Conservation (phyloP, 2,888 invertebrate genomes). For the Ectemnius continuus region DNA sequence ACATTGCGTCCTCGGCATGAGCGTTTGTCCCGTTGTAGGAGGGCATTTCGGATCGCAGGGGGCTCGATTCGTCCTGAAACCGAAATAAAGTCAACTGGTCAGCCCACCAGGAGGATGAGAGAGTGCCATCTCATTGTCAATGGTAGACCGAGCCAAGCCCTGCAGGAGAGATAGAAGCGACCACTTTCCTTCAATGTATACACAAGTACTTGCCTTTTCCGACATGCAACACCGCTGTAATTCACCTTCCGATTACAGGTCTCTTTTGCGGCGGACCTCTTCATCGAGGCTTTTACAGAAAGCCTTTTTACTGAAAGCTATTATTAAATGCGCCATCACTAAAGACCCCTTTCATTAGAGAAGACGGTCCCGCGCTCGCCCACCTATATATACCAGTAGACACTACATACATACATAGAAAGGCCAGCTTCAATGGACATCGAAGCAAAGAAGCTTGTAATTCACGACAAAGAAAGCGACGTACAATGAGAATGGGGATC, state of each 20-base stretch:
- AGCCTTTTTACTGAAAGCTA: constrained; percentile 7
- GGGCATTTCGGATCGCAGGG: constrained; percentile 43
- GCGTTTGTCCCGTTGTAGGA: constrained; percentile 52
- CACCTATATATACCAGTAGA: no score
- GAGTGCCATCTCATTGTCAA: neutral
- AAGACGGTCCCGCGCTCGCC: no score
- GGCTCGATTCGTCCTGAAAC: constrained; percentile 63
- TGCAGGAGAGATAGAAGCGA: no score
- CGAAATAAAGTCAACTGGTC: constrained; percentile 23
- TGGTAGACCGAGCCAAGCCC: no score
- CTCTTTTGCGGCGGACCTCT: neutral
- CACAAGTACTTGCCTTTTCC: neutral
- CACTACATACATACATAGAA: no score
- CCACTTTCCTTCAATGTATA: no score
- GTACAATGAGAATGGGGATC: neutral
- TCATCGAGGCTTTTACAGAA: neutral
- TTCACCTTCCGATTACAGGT: neutral
- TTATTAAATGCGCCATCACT: neutral
- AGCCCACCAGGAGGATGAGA: constrained; percentile 8
- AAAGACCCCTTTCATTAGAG: constrained; percentile 1
- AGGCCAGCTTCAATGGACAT: no score
- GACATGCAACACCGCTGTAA: neutral
- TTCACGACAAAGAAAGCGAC: neutral
- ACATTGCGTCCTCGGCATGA: constrained; percentile 20
- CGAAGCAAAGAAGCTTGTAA: neutral